phyloP scores from a whole-genome alignment of 2,113 vertebrate genomes.

The Hyperoodon ampullatus region DNA sequence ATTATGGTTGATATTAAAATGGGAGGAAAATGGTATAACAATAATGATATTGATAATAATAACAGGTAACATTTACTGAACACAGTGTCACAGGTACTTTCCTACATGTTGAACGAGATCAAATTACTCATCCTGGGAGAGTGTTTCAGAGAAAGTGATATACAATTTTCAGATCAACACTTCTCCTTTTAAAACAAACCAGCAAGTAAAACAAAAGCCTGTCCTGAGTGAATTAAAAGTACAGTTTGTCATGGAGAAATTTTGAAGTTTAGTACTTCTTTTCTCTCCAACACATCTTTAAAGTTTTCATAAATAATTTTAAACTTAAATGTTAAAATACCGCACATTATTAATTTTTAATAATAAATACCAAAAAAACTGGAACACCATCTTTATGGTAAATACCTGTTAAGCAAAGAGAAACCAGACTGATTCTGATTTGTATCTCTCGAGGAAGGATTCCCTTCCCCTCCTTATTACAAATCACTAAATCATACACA shows the following conservation, averaged over 20 bases:
- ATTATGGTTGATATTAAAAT: neutral
- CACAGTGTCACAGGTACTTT: neutral
- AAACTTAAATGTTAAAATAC: neutral
- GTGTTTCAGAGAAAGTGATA: neutral
- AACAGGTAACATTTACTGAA: neutral
- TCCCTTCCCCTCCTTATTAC: neutral
- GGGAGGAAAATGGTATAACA: neutral
- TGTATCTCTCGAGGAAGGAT: neutral
- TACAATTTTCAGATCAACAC: neutral
- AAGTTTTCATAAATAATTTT: slow-evolving; percentile 32
- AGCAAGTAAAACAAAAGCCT: neutral
- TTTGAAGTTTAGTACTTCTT: neutral
- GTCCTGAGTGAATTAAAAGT: neutral
- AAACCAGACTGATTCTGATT: neutral
- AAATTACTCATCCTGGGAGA: neutral
- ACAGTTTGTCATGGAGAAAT: neutral
- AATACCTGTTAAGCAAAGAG: neutral
- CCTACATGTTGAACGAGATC: neutral
- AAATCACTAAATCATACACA: neutral
- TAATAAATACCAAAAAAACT: neutral
- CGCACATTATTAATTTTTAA: neutral
- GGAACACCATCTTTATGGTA: neutral
- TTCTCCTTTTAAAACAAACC: slow-evolving; percentile 17
- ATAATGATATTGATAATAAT: neutral
- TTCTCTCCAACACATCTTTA: neutral